Evolutionary conservation across 2,797 vertebrate species (phyloP).

Genomic region (Mus spretus): DNA sequence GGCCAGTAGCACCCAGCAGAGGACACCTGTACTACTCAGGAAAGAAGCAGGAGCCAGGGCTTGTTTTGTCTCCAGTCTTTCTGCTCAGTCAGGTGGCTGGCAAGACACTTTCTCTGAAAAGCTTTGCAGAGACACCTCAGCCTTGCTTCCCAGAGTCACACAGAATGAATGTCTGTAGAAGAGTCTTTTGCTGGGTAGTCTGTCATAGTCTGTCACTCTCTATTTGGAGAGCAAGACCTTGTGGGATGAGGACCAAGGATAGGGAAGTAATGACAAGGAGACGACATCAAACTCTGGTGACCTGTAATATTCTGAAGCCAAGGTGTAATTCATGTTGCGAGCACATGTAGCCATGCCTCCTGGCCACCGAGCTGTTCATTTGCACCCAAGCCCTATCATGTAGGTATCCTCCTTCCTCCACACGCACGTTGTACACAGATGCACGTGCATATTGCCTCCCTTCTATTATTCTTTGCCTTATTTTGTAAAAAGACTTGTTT

Average conservation of each 20-base stretch:
- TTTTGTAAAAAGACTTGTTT: background rate
- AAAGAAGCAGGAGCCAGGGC: background rate
- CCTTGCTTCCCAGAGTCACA: background rate
- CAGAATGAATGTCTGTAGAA: background rate
- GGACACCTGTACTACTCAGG: background rate
- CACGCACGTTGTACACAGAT: too few relatives aligned
- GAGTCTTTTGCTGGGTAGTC: too few relatives aligned
- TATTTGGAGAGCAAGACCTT: background rate
- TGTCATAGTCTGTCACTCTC: too few relatives aligned
- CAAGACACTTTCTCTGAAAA: background rate
- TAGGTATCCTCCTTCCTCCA: background rate
- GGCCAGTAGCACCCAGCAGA: background rate
- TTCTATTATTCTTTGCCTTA: background rate
- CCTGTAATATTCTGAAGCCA: background rate
- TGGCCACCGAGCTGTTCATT: background rate
- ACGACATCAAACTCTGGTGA: background rate
- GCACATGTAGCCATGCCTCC: background rate
- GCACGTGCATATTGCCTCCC: background rate
- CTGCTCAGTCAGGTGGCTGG: background rate
- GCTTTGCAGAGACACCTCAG: background rate
- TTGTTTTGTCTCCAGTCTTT: background rate
- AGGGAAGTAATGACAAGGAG: background rate
- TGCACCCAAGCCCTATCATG: background rate
- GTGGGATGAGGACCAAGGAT: background rate
- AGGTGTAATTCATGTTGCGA: background rate